Conservation (phyloP, 2,113 vertebrate genomes). For the Potamarius usumacintae region DNA sequence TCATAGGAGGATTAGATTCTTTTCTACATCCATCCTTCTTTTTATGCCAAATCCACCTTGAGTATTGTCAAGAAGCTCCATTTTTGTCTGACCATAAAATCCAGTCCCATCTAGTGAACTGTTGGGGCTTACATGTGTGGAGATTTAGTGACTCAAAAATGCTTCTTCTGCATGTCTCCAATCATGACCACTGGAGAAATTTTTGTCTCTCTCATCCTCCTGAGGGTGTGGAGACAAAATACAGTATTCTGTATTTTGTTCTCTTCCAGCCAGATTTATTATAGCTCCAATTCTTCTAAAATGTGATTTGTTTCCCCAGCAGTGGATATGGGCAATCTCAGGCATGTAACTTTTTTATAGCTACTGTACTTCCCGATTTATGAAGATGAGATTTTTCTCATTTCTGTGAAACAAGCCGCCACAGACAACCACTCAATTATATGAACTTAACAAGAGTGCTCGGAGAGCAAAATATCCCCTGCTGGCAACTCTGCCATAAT, state of each 20-base stretch:
- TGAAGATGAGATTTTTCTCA: not conserved
- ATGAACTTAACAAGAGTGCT: not conserved
- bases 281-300: not conserved
- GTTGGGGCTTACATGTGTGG: not conserved
- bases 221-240: not conserved
- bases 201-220: not conserved
- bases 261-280: not conserved
- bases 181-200: not conserved
- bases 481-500: no score
- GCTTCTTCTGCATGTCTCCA: not conserved
- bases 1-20: not conserved
- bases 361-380: not conserved
- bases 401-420: not conserved
- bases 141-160: not conserved
- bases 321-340: not conserved
- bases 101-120: not conserved
- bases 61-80: not conserved
- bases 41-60: not conserved
- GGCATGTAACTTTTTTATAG: not conserved
- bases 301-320: not conserved
- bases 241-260: not conserved
- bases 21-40: not conserved
- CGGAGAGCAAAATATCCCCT: no score
- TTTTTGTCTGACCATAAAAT: not conserved
- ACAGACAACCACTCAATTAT: not conserved